Base-by-base conservation (phyloP, 1,140 invertebrate species). In the Eriocheir sinensis region DNA sequence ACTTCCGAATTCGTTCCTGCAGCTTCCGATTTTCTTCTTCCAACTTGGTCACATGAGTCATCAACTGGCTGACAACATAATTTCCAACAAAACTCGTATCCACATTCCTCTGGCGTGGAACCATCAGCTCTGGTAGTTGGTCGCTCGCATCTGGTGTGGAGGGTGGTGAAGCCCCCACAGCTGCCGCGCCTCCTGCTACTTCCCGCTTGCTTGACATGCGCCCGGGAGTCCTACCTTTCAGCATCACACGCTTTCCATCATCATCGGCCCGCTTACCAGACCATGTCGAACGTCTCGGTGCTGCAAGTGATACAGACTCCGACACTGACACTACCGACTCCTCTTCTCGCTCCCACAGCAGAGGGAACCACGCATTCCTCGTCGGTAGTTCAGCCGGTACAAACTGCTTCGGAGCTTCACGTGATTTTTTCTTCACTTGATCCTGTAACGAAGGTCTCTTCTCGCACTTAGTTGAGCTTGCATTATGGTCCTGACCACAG, bases 291-390 rank as follows among this genome's bases (percentile, higher is more conserved):
- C 53, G 17, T 9, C 27, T 60, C 53, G 53, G 53, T 21, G 27
- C 2, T 3, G 9, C 6, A 60, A 21, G 4, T 60, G 81, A 32
- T 3, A 3, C 81, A 12, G 9, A 2, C 8, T 2, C 36, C 30
- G 81, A 12, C 8, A 83, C 30, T 3, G 81, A 17, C 36, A 83
- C 81, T 83, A 27, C 30, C 8, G 81, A 9, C 21, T 3, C 3
- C 36, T 83, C 9, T 36, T 40, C 81, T 36, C 27, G 81, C 17
- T 36, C 81, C 3, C 30, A 17, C 30, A 32, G 30, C 32, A 21
- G 1, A 83, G 81, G 81, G 36, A 83, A 83, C 81, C 81, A 83
- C 8, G 81, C 32, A 40, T 83, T 83, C 21, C 36, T 83, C 81
- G 8, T 15, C 17, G 21, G 36, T 40, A 30, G 36, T 3, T 83